Conservation (phyloP, 2,113 vertebrate genomes). For the Oryzias melastigma region DNA sequence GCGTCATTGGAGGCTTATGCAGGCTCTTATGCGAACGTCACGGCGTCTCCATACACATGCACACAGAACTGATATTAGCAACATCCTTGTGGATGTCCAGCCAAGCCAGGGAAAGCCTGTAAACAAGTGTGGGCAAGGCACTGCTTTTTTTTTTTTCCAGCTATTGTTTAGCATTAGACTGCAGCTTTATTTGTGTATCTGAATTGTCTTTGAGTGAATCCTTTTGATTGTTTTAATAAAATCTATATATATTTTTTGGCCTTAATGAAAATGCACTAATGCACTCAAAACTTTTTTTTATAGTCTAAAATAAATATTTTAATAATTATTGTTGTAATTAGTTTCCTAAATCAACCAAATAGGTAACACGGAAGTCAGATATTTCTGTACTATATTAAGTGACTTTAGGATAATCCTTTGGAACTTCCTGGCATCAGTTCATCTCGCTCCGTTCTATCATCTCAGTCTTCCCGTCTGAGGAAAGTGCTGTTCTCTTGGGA, state of each 20-base stretch:
- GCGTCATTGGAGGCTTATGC: constrained; percentile 56
- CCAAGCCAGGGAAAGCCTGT: constrained; percentile 38
- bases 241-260: too few relatives aligned
- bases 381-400: constrained; percentile 21
- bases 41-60: constrained; percentile 29
- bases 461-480: constrained; percentile 43
- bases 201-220: background rate
- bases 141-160: background rate
- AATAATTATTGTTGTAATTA: background rate
- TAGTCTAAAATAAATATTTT: too few relatives aligned
- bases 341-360: too few relatives aligned
- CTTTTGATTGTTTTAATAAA: background rate
- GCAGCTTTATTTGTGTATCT: background rate
- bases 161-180: background rate
- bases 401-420: constrained; percentile 38
- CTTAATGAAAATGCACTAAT: background rate
- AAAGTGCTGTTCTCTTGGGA: constrained; percentile 44
- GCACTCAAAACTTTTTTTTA: background rate
- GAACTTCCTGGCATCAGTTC: constrained; percentile 50
- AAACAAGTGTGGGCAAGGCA: constrained; percentile 22
- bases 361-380: background rate
- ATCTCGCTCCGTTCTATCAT: constrained; percentile 69
- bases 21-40: constrained; percentile 38
- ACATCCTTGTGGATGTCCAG: constrained; percentile 50
- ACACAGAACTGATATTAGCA: constrained; percentile 59